These are phyloP conservation scores for Drosophila subobscura DNA, from an alignment of 1,140 invertebrate genomes.

Conservation along the genomic window DNA sequence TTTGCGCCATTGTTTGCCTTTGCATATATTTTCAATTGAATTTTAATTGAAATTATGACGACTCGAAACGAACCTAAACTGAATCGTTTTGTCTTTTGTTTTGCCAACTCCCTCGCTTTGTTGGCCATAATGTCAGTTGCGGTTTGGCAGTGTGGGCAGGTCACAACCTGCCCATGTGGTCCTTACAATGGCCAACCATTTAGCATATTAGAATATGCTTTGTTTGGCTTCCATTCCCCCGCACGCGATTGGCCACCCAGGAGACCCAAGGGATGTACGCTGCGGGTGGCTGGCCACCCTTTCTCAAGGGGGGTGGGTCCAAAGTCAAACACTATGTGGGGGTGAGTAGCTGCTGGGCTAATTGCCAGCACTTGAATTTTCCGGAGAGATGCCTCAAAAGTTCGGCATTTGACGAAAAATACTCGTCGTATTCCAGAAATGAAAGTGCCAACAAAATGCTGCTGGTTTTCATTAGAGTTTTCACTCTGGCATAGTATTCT, in stretches of 20 bases:
- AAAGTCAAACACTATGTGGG: slow-evolving; percentile 6
- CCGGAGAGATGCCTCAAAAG: background rate
- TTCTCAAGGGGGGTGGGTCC: no score
- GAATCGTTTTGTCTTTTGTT: slow-evolving; percentile 54
- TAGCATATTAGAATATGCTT: slow-evolving; percentile 61
- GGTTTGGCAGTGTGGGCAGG: slow-evolving; percentile 11
- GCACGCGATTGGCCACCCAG: slow-evolving; percentile 22
- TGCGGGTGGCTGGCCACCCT: no score
- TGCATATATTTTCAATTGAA: slow-evolving; percentile 80
- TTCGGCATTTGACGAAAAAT: background rate
- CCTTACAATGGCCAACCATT: slow-evolving; percentile 52
- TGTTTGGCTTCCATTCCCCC: slow-evolving; percentile 50
- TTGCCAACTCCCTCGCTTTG: slow-evolving; percentile 46
- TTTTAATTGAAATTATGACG: slow-evolving; percentile 78
- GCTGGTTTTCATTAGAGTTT: slow-evolving; percentile 33
- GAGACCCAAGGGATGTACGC: background rate
- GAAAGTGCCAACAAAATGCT: slow-evolving; percentile 15
- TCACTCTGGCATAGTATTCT: background rate
- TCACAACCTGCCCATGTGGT: background rate
- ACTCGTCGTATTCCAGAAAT: slow-evolving; percentile 6
- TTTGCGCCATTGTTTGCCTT: slow-evolving; percentile 68
- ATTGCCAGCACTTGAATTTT: slow-evolving; percentile 30
- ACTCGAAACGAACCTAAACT: slow-evolving; percentile 26
- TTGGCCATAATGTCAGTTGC: slow-evolving; percentile 42
- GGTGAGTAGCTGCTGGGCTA: slow-evolving; percentile 5